Conservation (phyloP, 2,113 vertebrate species). For the Lota lota region DNA sequence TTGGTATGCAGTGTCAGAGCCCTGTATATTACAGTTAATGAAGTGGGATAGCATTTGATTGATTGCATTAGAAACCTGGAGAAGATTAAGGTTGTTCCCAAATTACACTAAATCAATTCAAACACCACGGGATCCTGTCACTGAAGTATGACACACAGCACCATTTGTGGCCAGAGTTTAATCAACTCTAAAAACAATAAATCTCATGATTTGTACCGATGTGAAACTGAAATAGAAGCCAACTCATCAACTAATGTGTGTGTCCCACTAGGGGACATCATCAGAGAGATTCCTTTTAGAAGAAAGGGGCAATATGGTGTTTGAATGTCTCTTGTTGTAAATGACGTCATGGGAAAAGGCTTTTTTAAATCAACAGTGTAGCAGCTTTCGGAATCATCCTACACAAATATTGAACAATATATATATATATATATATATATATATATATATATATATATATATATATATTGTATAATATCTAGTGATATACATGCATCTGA, state of each 20-base stretch:
- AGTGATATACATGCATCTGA: no score
- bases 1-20: not conserved
- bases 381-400: no score
- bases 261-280: not conserved
- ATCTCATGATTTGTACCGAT: not conserved
- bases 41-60: not conserved
- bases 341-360: no score
- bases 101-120: not conserved
- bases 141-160: not conserved
- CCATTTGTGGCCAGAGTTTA: not conserved
- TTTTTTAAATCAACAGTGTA: no score
- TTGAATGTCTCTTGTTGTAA: no score
- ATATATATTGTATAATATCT: no score
- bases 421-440: no score
- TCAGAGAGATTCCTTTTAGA: not conserved
- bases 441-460: no score
- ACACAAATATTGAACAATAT: no score
- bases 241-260: not conserved
- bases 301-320: not conserved
- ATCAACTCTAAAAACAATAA: not conserved
- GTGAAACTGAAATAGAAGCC: not conserved
- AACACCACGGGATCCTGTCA: not conserved
- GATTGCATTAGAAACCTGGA: not conserved
- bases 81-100: not conserved
- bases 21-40: not conserved